phyloP scores from a whole-genome alignment of 1,140 invertebrate species.

The Myzus persicae region DNA sequence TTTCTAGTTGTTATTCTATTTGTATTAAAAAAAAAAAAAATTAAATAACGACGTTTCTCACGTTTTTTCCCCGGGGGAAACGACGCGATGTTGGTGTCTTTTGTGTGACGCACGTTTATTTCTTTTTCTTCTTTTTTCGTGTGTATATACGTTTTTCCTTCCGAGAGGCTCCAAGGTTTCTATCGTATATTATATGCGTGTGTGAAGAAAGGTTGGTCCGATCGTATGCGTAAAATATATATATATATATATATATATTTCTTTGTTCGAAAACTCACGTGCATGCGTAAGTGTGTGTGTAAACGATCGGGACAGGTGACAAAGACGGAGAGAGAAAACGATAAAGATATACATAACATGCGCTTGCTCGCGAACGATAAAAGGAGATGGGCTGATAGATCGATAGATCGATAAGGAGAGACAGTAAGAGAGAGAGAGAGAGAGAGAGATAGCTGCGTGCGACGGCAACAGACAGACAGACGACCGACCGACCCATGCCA shows the following conservation, averaged over 20 bases:
- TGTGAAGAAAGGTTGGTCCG: conserved; percentile 24
- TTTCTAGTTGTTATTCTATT: conserved; percentile 24
- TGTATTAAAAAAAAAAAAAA: conserved; percentile 13
- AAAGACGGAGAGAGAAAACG: not conserved
- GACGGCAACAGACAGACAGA: not conserved
- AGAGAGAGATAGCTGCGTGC: not conserved
- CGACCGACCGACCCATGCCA: conserved; percentile 12
- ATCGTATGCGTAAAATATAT: not conserved
- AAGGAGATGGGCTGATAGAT: not conserved
- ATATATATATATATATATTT: conserved; percentile 6
- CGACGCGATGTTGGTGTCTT: conserved; percentile 12
- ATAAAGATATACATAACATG: not conserved
- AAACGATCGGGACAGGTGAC: conserved; percentile 56
- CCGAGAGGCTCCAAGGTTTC: conserved; percentile 30
- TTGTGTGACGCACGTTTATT: conserved; percentile 53
- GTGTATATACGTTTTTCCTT: conserved; percentile 26
- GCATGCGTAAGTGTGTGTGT: conserved; percentile 22
- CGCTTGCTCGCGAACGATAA: not conserved
- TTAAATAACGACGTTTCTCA: conserved; percentile 40
- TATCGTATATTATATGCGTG: not conserved
- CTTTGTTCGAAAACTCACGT: conserved; percentile 42
- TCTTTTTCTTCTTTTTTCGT: conserved; percentile 7
- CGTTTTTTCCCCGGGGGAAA: conserved; percentile 24
- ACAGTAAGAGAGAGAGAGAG: not conserved
- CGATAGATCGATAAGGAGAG: not conserved